Evolutionary conservation across 2,113 vertebrate genomes (phyloP).

Genomic region (Sula dactylatra): DNA sequence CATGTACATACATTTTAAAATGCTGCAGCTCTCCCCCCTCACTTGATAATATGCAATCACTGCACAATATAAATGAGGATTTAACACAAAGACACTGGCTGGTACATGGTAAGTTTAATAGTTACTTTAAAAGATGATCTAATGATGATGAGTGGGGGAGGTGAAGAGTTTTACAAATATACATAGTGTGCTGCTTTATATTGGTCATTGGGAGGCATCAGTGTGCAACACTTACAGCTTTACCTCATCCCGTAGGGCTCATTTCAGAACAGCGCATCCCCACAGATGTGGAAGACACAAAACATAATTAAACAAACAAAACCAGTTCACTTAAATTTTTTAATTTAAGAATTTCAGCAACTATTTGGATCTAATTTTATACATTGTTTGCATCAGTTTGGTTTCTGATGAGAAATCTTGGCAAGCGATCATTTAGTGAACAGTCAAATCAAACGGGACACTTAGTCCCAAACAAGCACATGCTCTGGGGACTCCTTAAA

Average conservation of each 20-base stretch:
- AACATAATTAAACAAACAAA: not conserved
- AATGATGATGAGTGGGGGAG: not conserved
- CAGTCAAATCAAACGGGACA: not conserved
- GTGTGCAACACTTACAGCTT: slow-evolving; percentile 41
- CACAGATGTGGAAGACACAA: not conserved
- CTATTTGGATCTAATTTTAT: not conserved
- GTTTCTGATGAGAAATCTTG: not conserved
- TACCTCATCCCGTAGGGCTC: not conserved
- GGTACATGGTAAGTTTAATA: not conserved
- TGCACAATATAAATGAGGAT: not conserved
- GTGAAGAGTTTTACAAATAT: not conserved
- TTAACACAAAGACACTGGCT: not conserved
- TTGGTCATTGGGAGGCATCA: slow-evolving; percentile 65
- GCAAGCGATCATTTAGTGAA: not conserved
- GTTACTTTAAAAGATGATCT: not conserved
- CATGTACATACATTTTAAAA: not conserved
- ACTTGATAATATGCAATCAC: not conserved
- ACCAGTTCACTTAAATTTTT: not conserved
- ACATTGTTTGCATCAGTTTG: not conserved
- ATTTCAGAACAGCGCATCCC: not conserved
- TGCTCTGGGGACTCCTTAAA: not conserved
- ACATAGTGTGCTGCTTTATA: slow-evolving; percentile 33
- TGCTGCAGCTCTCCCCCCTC: not conserved
- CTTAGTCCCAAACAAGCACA: not conserved
- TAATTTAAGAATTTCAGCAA: not conserved